Evolutionary conservation across 2,888 invertebrate genomes (phyloP), one percentile per base, ranked within the genome.

Genomic region (Paralinhomoeus sp.): DNA sequence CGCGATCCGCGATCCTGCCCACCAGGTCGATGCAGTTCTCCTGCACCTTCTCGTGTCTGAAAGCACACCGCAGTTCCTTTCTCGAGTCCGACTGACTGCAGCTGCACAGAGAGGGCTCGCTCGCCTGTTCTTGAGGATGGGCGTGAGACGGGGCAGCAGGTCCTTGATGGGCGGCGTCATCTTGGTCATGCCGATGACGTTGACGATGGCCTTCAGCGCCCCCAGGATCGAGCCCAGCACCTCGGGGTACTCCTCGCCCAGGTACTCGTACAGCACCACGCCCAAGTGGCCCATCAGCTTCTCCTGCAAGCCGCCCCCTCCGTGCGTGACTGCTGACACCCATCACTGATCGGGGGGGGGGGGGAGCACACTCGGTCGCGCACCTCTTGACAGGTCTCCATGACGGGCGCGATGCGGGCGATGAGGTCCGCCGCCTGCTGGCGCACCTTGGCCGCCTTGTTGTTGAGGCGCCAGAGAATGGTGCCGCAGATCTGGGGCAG

Each of bases 91-190:
- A n/a, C n/a, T n/a, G n/a, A n/a, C n/a, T n/a, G n/a, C n/a, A n/a
- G n/a, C n/a, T 33, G 22, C 23, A 18, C 34, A 17, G 31, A 44
- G 20, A 46, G 20, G 12, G 9, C 18, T 42, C 12, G 39, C 51
- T 23, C 20, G 83, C 70, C 84, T 76, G 72, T 99, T 97, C 66
- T 97, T 97, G 49, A 97, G 71, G 61, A 97, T 97, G 0, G 97
- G 97, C 1, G 97, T 99, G 35, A 97, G 70, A 3, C 93, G 72
- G 0, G 97, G 97, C 42, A 97, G 68, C 22, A 97, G 71, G 70
- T 97, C 93, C 69, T 99, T 99, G 58, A 97, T 99, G 2, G 97
- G 97, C 5, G 97, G 97, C 2, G 91, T 97, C 97, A 99, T 99
- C 69, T 97, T 93, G 0, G 91, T 91, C 97, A 97, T 97, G 55